Evolutionary conservation across 1,140 invertebrate species (phyloP).

Genomic region (Sarcophaga bullata): DNA sequence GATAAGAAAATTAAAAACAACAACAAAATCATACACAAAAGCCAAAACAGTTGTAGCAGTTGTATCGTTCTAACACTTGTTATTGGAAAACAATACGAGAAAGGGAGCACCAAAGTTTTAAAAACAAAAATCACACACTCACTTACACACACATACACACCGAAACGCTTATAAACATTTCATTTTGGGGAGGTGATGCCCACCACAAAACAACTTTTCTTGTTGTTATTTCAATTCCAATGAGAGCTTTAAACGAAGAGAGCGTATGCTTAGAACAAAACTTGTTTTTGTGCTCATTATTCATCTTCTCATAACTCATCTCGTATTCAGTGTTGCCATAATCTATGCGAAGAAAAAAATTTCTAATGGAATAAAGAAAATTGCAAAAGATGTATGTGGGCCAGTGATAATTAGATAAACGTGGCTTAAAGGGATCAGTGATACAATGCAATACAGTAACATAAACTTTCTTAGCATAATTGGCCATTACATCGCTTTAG

Average conservation of each 20-base stretch:
- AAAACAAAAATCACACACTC: not conserved
- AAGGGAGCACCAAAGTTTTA: not conserved
- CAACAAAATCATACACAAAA: not conserved
- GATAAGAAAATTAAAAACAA: not conserved
- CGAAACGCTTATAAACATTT: not conserved
- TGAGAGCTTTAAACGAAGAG: no score
- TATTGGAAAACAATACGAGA: not conserved
- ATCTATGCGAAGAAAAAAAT: no score
- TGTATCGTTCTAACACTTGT: constrained; percentile 3
- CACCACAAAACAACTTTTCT: not conserved
- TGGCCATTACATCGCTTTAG: no score
- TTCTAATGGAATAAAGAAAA: not conserved
- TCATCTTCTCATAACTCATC: not conserved
- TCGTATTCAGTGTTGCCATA: no score
- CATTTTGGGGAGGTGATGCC: constrained; percentile 5
- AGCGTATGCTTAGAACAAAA: no score
- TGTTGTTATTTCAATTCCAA: not conserved
- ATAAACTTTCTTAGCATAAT: no score
- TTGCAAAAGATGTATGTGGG: not conserved
- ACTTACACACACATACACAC: not conserved
- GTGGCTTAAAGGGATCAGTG: no score
- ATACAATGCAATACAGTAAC: no score
- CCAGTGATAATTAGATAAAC: no score
- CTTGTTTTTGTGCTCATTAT: not conserved
- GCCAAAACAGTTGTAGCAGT: not conserved